Conservation (phyloP, 1,140 invertebrate species). For the Meteorus sp. region DNA sequence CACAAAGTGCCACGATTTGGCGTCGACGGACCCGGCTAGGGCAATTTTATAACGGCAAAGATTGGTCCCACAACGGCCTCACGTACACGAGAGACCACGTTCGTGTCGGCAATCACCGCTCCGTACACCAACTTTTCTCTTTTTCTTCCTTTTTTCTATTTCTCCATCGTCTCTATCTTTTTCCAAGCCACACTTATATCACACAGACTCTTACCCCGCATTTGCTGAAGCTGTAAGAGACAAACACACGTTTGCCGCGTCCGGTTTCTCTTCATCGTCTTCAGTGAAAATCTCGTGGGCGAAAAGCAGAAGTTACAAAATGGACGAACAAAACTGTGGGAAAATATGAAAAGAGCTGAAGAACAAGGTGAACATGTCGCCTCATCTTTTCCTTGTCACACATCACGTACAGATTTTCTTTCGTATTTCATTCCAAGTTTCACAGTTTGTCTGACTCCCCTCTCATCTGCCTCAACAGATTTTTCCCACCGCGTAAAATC, state of each 20-base stretch:
- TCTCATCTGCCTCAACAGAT: neutral
- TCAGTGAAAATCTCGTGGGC: too few species aligned
- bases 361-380: too few species aligned
- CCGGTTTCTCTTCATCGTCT: neutral
- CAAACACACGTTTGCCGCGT: conserved; percentile 12
- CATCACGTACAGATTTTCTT: neutral
- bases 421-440: neutral
- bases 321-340: neutral
- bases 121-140: conserved; percentile 5
- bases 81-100: conserved; percentile 7
- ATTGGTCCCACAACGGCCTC: conserved; percentile 10
- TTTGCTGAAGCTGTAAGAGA: neutral
- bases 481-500: neutral
- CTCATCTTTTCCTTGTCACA: neutral
- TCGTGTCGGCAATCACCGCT: conserved; percentile 1
- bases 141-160: neutral
- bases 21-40: neutral
- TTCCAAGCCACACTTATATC: neutral
- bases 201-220: too few species aligned
- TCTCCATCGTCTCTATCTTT: neutral
- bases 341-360: neutral
- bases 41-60: conserved; percentile 11
- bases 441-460: neutral
- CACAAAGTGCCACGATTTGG: neutral
- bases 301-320: too few species aligned